These are phyloP conservation scores for Spisula subtruncata DNA, from an alignment of 2,888 invertebrate species.

Conservation along the genomic window DNA sequence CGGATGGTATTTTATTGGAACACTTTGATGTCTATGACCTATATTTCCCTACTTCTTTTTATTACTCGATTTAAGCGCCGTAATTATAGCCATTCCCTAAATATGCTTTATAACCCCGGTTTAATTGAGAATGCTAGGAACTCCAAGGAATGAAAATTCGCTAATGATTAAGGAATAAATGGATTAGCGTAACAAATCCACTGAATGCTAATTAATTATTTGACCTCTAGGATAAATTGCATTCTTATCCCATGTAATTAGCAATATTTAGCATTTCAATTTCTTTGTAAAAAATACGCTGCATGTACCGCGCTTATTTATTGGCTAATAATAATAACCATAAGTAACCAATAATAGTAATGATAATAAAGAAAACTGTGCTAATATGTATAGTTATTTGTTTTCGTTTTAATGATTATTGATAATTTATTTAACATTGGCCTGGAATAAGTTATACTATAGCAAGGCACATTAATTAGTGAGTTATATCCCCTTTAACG, in stretches of 20 bases:
- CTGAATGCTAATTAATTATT: neutral
- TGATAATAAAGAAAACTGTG: neutral
- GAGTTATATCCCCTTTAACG: too few species aligned
- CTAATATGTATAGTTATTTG: too few species aligned
- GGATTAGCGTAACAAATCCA: neutral
- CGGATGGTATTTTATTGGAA: neutral
- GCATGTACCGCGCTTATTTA: too few species aligned
- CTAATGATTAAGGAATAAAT: neutral
- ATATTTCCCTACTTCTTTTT: neutral
- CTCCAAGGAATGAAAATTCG: neutral
- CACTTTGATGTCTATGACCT: conserved; percentile 12
- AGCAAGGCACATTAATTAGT: too few species aligned
- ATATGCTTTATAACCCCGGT: neutral
- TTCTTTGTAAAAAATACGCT: neutral
- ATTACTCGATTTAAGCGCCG: neutral
- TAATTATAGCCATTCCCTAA: neutral
- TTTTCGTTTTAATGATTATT: neutral
- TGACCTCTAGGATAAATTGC: neutral
- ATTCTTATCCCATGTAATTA: neutral
- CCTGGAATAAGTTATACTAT: too few species aligned
- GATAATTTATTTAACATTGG: too few species aligned
- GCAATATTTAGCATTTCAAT: neutral
- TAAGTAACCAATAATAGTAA: neutral
- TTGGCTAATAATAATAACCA: too few species aligned
- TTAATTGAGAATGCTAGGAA: neutral